Evolutionary conservation across 2,113 vertebrate species (phyloP).

Genomic region (Tylochromis polylepis): DNA sequence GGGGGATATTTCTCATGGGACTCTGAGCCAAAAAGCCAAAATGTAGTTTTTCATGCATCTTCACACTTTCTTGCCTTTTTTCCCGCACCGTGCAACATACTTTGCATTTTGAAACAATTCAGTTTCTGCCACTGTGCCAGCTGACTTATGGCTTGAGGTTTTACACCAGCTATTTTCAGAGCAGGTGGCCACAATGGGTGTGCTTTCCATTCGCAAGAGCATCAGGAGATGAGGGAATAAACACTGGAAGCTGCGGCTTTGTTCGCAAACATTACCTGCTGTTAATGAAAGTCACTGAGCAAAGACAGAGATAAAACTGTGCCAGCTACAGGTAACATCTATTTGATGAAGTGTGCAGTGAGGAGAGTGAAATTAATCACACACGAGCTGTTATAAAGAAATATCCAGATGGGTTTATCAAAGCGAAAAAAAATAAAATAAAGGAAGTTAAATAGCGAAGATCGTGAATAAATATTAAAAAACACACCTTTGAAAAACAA

Average conservation of each 20-base stretch:
- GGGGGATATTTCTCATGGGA: neutral
- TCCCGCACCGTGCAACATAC: neutral
- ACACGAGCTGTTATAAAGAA: neutral
- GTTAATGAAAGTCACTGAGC: slow-evolving; percentile 28
- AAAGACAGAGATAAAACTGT: slow-evolving; percentile 11
- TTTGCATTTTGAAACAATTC: neutral
- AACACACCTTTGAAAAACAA: neutral
- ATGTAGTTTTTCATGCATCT: neutral
- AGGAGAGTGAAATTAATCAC: neutral
- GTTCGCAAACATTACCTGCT: slow-evolving; percentile 5
- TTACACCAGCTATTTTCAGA: neutral
- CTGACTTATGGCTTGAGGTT: neutral
- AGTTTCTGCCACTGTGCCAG: neutral
- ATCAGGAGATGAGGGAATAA: neutral
- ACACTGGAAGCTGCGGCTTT: neutral
- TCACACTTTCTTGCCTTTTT: neutral
- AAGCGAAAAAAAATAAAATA: neutral
- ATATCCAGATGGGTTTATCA: neutral
- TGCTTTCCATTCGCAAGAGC: neutral
- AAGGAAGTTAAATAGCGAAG: neutral
- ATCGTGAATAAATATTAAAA: slow-evolving; percentile 7
- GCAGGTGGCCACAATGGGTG: neutral
- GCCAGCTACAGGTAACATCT: neutral
- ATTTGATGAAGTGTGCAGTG: neutral
- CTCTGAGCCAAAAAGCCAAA: neutral